These are phyloP conservation scores for Clarias batrachus DNA, from an alignment of 2,113 vertebrate genomes.

Conservation along the genomic window DNA sequence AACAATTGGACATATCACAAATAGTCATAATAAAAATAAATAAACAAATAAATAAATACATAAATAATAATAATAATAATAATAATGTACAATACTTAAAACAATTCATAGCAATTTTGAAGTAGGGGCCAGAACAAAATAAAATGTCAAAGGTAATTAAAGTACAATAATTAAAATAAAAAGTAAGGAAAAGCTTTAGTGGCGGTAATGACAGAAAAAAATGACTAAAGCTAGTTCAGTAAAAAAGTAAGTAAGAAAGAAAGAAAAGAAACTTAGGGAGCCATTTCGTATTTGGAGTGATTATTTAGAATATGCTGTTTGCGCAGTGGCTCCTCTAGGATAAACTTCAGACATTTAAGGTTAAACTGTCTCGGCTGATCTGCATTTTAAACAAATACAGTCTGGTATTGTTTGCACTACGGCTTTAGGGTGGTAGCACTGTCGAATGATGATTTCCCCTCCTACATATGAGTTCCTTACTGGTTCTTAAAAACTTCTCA, in stretches of 20 bases:
- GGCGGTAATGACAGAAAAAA: background rate
- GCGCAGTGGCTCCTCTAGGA: background rate
- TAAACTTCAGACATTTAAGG: background rate
- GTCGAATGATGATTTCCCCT: background rate
- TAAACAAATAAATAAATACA: too few species aligned
- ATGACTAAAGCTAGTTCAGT: background rate
- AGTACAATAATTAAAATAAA: background rate
- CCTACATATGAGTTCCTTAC: background rate
- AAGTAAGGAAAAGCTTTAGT: background rate
- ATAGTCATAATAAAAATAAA: too few species aligned
- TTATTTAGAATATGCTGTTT: background rate
- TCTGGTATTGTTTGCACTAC: background rate
- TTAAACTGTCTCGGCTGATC: background rate
- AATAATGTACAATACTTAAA: background rate
- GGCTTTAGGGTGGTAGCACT: background rate
- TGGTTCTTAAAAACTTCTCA: background rate
- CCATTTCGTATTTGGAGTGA: background rate
- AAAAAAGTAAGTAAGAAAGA: too few species aligned
- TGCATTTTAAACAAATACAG: background rate
- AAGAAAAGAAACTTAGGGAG: background rate
- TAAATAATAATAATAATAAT: background rate
- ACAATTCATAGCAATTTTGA: background rate
- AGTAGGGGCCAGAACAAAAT: too few species aligned
- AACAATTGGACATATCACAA: too few species aligned
- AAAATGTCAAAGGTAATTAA: background rate